Evolutionary conservation across 2,888 invertebrate genomes (phyloP), one percentile per base, ranked within the genome.

Genomic region (Gryllus longicercus): DNA sequence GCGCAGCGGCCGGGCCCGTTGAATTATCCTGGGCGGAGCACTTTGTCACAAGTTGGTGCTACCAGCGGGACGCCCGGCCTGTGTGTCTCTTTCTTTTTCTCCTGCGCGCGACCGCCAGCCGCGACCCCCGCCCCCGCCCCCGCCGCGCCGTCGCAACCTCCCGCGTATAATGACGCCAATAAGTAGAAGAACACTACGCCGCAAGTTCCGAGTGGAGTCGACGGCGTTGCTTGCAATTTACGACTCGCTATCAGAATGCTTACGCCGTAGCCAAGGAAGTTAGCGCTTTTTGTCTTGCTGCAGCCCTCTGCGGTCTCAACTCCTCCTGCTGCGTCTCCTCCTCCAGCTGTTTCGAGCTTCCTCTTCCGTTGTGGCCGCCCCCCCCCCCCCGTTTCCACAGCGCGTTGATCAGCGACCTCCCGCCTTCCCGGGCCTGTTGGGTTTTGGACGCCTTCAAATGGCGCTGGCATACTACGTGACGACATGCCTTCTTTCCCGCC

Each of bases 101-200:
- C 21, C n/a, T n/a, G n/a, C n/a, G n/a, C n/a, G n/a, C n/a, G n/a
- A n/a, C n/a, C n/a, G 51, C 51, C 11, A 4, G n/a, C 16, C 63
- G 11, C 14, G n/a, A 5, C 2, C 18, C 18, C 18, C 63, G 63
- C 18, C 51, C 51, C 16, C 51, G n/a, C 11, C 51, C 51, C 63
- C 18, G 16, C 63, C 16, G 63, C 14, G n/a, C 63, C 63, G 63
- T 63, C 16, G 4, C 16, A 3, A 14, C n/a, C 63, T n/a, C 63
- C n/a, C n/a, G 14, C 63, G 63, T 63, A n/a, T 63, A 63, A 63
- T 63, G n/a, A n/a, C n/a, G n/a, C n/a, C n/a, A n/a, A n/a, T n/a
- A n/a, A n/a, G n/a, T n/a, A n/a, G n/a, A n/a, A n/a, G 63, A 63
- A 63, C 63, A 63, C 63, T 63, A 63, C 12, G 63, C 63, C 63